These are phyloP conservation scores for Numida meleagris DNA, from an alignment of 2,113 vertebrate species.

Conservation along the genomic window DNA sequence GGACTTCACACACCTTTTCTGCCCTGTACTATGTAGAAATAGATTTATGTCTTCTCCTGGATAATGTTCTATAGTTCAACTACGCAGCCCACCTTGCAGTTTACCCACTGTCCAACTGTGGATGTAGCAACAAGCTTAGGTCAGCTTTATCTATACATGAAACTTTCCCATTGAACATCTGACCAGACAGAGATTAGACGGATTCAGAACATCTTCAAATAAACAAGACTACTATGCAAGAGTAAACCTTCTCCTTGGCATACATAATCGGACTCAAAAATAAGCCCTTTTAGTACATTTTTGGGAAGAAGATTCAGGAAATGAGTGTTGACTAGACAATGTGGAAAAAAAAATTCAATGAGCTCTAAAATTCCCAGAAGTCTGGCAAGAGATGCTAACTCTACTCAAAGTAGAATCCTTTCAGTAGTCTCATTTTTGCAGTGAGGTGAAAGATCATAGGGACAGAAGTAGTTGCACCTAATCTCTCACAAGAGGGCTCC, in stretches of 20 bases:
- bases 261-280: rapidly evolving
- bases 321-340: neutral
- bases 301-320: neutral
- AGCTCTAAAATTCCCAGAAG: neutral
- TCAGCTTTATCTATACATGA: neutral
- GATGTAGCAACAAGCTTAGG: neutral
- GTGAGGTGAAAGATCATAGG: neutral
- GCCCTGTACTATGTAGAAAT: neutral
- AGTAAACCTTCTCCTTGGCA: neutral
- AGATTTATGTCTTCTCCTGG: neutral
- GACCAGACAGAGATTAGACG: neutral
- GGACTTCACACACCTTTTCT: neutral
- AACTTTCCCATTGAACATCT: neutral
- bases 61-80: neutral
- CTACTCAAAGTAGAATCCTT: neutral
- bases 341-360: rapidly evolving
- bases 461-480: neutral
- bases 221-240: neutral
- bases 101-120: neutral
- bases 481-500: neutral
- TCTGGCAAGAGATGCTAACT: neutral
- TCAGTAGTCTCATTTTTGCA: neutral
- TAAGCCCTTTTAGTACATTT: neutral
- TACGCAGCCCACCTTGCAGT: neutral
- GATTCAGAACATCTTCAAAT: neutral